Conservation (phyloP, 2,888 invertebrate species). For the Deilephila porcellus region DNA sequence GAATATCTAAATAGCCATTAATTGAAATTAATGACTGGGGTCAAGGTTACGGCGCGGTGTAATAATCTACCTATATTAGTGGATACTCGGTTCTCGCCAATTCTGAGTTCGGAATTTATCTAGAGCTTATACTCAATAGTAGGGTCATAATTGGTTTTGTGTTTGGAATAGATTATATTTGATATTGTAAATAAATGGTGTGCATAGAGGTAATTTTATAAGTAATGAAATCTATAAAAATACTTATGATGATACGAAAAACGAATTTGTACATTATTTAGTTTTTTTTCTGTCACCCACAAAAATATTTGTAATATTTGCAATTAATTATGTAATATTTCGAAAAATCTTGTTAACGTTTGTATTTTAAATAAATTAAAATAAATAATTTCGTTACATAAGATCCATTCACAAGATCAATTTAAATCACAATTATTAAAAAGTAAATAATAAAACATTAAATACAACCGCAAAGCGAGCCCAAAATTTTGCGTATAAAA, state of each 20-base stretch:
- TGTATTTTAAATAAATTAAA: too few relatives aligned
- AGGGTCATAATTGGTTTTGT: neutral
- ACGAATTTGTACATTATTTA: too few relatives aligned
- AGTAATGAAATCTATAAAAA: too few relatives aligned
- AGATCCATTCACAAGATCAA: neutral
- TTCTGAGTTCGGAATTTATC: constrained; percentile 21
- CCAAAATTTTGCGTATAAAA: neutral
- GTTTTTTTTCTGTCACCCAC: too few relatives aligned
- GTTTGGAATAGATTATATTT: neutral
- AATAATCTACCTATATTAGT: constrained; percentile 21
- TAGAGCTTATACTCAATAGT: neutral
- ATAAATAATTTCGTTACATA: too few relatives aligned
- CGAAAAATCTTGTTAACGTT: too few relatives aligned
- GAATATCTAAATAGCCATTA: constrained; percentile 30
- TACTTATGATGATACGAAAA: too few relatives aligned
- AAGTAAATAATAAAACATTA: neutral
- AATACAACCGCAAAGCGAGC: neutral
- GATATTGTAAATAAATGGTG: too few relatives aligned
- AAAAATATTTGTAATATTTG: too few relatives aligned
- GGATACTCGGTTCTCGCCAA: constrained; percentile 14
- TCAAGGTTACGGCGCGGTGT: constrained; percentile 26
- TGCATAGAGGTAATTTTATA: too few relatives aligned
- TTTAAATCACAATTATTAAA: neutral
- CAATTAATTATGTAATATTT: too few relatives aligned
- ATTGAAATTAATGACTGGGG: constrained; percentile 27